Conservation (phyloP, 1,140 invertebrate genomes). For the Diorhabda sublineata region DNA sequence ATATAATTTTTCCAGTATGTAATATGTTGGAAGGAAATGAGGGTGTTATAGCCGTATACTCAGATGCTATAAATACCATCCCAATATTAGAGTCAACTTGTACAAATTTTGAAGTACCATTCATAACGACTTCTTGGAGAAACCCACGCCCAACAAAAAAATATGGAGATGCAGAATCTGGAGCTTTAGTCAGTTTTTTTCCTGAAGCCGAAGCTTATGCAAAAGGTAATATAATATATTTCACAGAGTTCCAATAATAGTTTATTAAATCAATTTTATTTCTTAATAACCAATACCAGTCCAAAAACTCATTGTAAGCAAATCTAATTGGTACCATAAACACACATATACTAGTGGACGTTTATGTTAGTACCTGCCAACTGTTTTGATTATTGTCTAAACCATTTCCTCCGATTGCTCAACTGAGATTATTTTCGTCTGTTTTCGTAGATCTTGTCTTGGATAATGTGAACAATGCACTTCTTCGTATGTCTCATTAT, state of each 20-base stretch:
- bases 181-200: constrained; percentile 60
- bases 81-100: constrained; percentile 68
- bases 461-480: no score
- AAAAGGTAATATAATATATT: constrained; percentile 42
- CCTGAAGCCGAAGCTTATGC: constrained; percentile 65
- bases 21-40: neutral
- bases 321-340: no score
- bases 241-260: neutral
- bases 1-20: constrained; percentile 11
- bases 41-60: constrained; percentile 62
- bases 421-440: no score
- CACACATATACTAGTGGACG: no score
- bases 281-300: no score
- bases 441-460: no score
- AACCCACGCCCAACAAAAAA: neutral
- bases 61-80: constrained; percentile 54
- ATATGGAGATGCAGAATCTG: neutral
- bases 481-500: no score
- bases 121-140: constrained; percentile 62
- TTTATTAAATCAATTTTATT: no score
- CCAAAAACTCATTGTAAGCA: no score
- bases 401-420: no score
- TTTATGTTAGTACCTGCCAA: no score
- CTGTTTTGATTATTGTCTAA: no score
- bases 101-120: constrained; percentile 66